These are phyloP conservation scores for Martes martes DNA, from an alignment of 2,113 vertebrate species.

Conservation along the genomic window DNA sequence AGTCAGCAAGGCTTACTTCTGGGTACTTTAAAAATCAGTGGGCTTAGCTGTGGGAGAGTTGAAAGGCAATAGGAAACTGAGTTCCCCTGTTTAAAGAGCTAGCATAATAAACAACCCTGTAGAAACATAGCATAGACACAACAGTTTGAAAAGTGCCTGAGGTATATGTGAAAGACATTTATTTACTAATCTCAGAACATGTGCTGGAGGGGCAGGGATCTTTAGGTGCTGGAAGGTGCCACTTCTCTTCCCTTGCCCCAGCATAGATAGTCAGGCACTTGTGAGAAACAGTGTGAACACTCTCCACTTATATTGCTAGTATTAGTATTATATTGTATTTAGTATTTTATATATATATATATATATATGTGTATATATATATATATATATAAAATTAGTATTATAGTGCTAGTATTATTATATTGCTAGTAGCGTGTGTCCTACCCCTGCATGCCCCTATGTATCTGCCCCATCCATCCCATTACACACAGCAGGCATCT, in stretches of 20 bases:
- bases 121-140: background rate
- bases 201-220: background rate
- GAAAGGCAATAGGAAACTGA: background rate
- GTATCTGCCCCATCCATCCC: background rate
- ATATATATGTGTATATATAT: too few species aligned
- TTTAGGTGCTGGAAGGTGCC: background rate
- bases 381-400: too few species aligned
- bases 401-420: too few species aligned
- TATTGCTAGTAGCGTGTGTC: background rate
- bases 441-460: background rate
- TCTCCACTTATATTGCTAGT: background rate
- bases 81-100: background rate
- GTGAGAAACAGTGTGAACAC: background rate
- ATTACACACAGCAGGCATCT: background rate
- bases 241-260: background rate
- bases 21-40: background rate
- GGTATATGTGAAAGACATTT: background rate
- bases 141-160: background rate
- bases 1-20: background rate
- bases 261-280: background rate
- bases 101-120: background rate
- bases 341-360: too few species aligned
- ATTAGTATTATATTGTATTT: background rate
- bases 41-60: background rate
- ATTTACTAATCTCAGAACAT: background rate